Conservation (phyloP, 2,797 vertebrate genomes). For the Phoeniculus purpureus region DNA sequence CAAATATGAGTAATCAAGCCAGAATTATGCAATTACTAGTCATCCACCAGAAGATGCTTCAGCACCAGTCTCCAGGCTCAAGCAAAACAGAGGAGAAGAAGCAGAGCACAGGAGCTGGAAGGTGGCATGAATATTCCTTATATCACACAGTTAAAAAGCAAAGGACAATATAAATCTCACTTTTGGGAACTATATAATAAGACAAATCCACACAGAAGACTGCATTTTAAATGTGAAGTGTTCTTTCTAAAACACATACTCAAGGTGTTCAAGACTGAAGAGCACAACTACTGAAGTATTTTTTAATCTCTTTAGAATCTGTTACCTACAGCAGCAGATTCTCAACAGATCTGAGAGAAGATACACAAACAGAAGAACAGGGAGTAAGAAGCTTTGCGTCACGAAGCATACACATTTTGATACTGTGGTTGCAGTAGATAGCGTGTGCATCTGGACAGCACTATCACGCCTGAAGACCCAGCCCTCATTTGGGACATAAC, state of each 20-base stretch:
- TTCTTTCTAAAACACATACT: not conserved
- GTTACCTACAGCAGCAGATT: not conserved
- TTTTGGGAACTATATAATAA: not conserved
- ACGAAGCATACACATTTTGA: not conserved
- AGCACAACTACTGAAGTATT: not conserved
- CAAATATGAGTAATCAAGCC: accelerated
- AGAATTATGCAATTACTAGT: not conserved
- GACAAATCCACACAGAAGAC: not conserved
- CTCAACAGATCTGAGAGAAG: not conserved
- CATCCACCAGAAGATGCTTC: not conserved
- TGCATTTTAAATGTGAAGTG: not conserved
- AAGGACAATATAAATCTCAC: not conserved
- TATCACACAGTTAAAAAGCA: not conserved
- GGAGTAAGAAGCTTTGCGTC: not conserved
- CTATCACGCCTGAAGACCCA: not conserved
- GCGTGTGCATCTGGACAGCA: not conserved
- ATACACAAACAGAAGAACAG: not conserved
- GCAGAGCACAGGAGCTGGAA: not conserved
- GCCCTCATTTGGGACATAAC: not conserved
- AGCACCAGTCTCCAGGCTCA: not conserved
- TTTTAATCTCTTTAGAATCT: not conserved
- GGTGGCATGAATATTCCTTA: not conserved
- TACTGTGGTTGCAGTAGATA: not conserved
- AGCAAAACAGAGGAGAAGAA: not conserved
- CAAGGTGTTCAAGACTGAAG: not conserved